phyloP scores from a whole-genome alignment of 92 coral and sea anemone genomes.

The Micromussa lordhowensis region DNA sequence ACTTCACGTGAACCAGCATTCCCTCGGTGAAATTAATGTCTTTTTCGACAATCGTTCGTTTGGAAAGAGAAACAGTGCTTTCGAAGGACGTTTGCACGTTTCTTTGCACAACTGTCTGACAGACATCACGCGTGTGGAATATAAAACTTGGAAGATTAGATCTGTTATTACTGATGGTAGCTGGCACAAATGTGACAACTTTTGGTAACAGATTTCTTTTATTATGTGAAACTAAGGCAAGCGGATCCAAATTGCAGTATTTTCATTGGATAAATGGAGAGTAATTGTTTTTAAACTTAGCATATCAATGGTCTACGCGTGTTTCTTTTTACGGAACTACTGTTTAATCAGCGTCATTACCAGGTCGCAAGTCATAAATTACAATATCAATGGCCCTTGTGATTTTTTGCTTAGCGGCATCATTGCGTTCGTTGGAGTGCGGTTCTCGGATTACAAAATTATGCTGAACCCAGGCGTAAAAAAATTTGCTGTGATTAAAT shows the following conservation, averaged over 20 bases:
- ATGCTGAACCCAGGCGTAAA: too few relatives aligned
- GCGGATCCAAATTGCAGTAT: not conserved
- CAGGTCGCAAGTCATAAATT: too few relatives aligned
- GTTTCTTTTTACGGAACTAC: not conserved
- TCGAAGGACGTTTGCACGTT: not conserved
- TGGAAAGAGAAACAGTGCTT: conserved; percentile 12
- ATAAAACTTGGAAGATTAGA: too few relatives aligned
- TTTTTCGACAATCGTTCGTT: not conserved
- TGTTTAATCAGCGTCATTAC: too few relatives aligned
- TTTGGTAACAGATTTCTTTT: not conserved
- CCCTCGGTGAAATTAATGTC: conserved; percentile 5
- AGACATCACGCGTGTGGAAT: not conserved
- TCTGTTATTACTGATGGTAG: too few relatives aligned
- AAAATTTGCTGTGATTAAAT: too few relatives aligned
- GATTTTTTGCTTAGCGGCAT: too few relatives aligned
- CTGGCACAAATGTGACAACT: not conserved
- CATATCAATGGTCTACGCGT: not conserved
- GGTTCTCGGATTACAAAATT: too few relatives aligned
- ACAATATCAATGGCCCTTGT: too few relatives aligned
- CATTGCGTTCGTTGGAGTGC: too few relatives aligned
- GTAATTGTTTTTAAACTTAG: conserved; percentile 12
- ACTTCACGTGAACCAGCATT: conserved; percentile 7
- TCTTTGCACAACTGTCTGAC: conserved; percentile 6
- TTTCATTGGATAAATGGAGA: conserved; percentile 18
- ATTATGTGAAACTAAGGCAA: not conserved